phyloP scores from a whole-genome alignment of 2,113 vertebrate genomes.

The Prochilodus magdalenae region DNA sequence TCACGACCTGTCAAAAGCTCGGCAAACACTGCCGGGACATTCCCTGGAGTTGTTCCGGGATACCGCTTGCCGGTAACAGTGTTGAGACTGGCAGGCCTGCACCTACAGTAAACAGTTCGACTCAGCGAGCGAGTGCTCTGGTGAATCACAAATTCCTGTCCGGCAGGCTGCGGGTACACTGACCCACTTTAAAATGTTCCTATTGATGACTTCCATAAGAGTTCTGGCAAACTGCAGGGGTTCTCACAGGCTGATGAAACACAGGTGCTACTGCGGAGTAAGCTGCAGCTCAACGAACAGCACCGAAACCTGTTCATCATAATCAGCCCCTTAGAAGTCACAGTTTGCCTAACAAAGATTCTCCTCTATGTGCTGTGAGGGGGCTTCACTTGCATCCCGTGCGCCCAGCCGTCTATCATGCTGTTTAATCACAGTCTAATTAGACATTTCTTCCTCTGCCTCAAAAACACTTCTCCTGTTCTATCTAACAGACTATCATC shows the following conservation, averaged over 20 bases:
- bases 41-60: constrained; percentile 16
- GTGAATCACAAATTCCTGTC: constrained; percentile 16
- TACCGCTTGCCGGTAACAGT: neutral
- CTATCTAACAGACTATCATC: too few species aligned
- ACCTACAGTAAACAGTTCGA: constrained; percentile 13
- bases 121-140: neutral
- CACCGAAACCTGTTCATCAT: neutral
- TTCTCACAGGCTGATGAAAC: constrained; percentile 13
- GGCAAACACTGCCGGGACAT: neutral
- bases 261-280: neutral
- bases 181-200: constrained; percentile 18
- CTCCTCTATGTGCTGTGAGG: too few species aligned
- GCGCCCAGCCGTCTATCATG: too few species aligned
- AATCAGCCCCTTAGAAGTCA: neutral
- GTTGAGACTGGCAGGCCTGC: constrained; percentile 8
- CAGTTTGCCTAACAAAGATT: neutral
- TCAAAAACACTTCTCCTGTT: too few species aligned
- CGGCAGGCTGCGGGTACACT: neutral
- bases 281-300: neutral
- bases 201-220: constrained; percentile 15
- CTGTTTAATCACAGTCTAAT: too few species aligned
- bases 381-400: too few species aligned
- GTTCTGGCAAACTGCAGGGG: constrained; percentile 16
- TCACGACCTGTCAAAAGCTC: neutral
- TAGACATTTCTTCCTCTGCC: too few species aligned